Evolutionary conservation across 2,888 invertebrate species (phyloP).

Genomic region (Galeruca laticollis): DNA sequence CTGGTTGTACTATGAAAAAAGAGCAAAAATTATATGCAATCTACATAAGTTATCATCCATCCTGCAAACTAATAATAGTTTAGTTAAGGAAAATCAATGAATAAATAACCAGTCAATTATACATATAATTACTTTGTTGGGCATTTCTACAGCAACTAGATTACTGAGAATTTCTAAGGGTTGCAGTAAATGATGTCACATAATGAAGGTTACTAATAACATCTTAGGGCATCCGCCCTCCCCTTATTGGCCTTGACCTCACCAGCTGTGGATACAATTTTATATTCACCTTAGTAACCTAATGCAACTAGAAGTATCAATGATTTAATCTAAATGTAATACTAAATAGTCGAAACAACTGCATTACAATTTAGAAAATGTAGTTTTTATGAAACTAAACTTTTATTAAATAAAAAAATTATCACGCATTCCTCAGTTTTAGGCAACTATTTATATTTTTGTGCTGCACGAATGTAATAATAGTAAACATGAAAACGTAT

Average conservation of each 20-base stretch:
- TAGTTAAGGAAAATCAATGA: background rate
- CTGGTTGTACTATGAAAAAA: too few relatives aligned
- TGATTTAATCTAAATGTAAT: too few relatives aligned
- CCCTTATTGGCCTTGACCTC: conserved; percentile 59
- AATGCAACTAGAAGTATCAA: conserved; percentile 12
- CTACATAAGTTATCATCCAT: too few relatives aligned
- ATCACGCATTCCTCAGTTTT: conserved; percentile 22
- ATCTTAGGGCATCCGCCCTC: conserved; percentile 56
- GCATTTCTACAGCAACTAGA: background rate
- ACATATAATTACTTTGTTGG: background rate
- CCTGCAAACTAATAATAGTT: too few relatives aligned
- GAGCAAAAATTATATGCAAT: too few relatives aligned
- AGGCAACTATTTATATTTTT: conserved; percentile 11
- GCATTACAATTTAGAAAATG: too few relatives aligned
- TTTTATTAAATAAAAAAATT: conserved; percentile 1
- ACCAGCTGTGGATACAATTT: conserved; percentile 36
- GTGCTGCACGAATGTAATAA: background rate
- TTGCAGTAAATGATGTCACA: conserved; percentile 36
- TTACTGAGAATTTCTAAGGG: conserved; percentile 17
- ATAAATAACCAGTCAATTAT: background rate
- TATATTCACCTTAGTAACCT: conserved; percentile 49
- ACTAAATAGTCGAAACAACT: too few relatives aligned
- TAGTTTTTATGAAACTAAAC: background rate
- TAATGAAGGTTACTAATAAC: conserved; percentile 28
- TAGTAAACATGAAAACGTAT: background rate